Evolutionary conservation across 2,113 vertebrate genomes (phyloP), one percentile per base, ranked within the genome.

Genomic region (Solea senegalensis): DNA sequence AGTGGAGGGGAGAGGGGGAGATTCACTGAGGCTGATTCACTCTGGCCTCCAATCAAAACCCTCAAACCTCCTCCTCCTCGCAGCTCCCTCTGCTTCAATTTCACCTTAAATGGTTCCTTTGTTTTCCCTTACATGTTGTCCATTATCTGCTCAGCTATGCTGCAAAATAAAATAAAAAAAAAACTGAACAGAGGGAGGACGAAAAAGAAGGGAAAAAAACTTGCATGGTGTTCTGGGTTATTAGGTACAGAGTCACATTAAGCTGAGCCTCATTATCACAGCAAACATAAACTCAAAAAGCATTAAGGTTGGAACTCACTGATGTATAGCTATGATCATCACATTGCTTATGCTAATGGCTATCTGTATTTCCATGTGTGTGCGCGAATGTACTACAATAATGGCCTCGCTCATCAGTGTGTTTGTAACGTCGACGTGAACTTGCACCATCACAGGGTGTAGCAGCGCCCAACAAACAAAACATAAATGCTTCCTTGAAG

Each of bases 211-310:
- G 34, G 5, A 79, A 70, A 67, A 82, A 84, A 91, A 52, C 62
- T 27, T 45, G 14, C 65, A 67, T 72, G 68, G 14, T 4, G 63
- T 80, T 87, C 21, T 73, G 82, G 85, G 78, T 86, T 87, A 87
- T 93, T 91, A 88, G 82, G 82, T 85, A 62, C 70, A 81, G 66
- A 60, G 80, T 84, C 81, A 78, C 87, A 90, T 89, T 84, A 83
- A 69, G 83, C 78, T 5, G 28, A 69, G 78, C 85, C 78, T 93
- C 84, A 86, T 91, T 89, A 90, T 82, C 58, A 41, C 70, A 56
- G 59, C 48, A 60, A 77, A 81, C 80, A 84, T 62, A 69, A 83
- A 72, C 74, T 81, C 65, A 50, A 60, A 84, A 83, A 57, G 81
- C 84, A 89, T 85, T 81, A 83, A 67, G 76, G 72, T 62, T 67